phyloP scores from a whole-genome alignment of 2,113 vertebrate genomes.

The Cranoglanis bouderius region DNA sequence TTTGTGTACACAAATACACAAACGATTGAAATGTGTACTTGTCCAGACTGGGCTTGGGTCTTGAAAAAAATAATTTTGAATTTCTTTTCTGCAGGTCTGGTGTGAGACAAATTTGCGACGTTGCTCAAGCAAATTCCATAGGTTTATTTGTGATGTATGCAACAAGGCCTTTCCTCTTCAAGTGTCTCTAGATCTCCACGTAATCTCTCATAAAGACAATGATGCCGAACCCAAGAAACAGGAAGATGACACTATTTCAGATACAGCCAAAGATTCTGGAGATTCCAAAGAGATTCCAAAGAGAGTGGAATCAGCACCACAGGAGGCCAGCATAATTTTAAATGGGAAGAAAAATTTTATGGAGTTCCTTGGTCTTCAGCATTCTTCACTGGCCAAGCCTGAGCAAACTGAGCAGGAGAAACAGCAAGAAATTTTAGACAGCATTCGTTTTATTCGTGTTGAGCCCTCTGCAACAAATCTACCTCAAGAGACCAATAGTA shows the following conservation, averaged over 20 bases:
- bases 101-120: conserved; percentile 94
- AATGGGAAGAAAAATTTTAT: conserved; percentile 78
- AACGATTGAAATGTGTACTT: not conserved
- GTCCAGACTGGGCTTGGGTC: not conserved
- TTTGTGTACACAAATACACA: not conserved
- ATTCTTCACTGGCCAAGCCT: conserved; percentile 78
- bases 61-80: not conserved
- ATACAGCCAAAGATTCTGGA: conserved; percentile 41
- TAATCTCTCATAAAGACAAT: conserved; percentile 58
- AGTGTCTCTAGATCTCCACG: conserved; percentile 84
- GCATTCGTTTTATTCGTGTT: conserved; percentile 84
- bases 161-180: conserved; percentile 95
- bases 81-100: conserved; percentile 81
- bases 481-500: conserved; percentile 82
- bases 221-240: conserved; percentile 40
- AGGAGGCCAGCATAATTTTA: conserved; percentile 36
- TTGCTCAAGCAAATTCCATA: conserved; percentile 91
- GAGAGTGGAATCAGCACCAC: conserved; percentile 58
- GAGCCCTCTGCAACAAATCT: conserved; percentile 85
- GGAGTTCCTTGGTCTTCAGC: conserved; percentile 85
- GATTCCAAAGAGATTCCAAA: conserved; percentile 56
- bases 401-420: conserved; percentile 76
- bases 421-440: conserved; percentile 77
- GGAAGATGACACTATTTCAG: conserved; percentile 26
- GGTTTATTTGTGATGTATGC: conserved; percentile 87